These are phyloP conservation scores for Nannoperca obscura DNA, from an alignment of 2,797 vertebrate species.

Conservation along the genomic window DNA sequence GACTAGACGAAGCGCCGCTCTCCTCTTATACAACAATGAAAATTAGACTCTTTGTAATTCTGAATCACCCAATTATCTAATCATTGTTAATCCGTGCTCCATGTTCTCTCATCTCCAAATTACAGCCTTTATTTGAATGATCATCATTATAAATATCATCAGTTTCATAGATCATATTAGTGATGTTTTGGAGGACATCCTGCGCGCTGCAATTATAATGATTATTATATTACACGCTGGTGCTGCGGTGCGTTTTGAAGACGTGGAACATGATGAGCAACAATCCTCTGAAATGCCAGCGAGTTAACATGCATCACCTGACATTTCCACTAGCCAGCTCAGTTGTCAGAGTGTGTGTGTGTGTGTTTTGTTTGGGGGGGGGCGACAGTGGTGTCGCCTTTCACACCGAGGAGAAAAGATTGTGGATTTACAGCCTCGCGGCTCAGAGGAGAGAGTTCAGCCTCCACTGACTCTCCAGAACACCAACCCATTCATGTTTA, in stretches of 20 bases:
- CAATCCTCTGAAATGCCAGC: constrained; percentile 36
- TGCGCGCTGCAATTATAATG: constrained; percentile 36
- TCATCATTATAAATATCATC: constrained; percentile 40
- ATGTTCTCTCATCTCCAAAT: constrained; percentile 48
- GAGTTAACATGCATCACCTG: constrained; percentile 62
- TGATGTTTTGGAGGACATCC: constrained; percentile 18
- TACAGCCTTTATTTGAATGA: constrained; percentile 41
- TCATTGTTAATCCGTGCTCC: constrained; percentile 31
- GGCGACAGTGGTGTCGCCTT: constrained; percentile 46
- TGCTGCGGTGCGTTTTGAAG: neutral
- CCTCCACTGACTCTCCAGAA: neutral
- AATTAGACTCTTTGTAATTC: constrained; percentile 41
- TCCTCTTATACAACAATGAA: constrained; percentile 18
- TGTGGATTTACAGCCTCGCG: constrained; percentile 28
- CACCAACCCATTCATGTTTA: constrained; percentile 1
- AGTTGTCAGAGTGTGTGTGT: constrained; percentile 2
- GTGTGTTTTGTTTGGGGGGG: neutral
- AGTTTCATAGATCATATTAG: constrained; percentile 32
- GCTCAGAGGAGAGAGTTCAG: neutral
- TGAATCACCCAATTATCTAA: constrained; percentile 44
- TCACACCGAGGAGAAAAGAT: constrained; percentile 43
- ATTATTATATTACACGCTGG: constrained; percentile 34
- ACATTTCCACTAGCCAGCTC: constrained; percentile 61
- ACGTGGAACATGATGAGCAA: neutral
- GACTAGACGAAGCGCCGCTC: neutral